Conservation (phyloP, 2,888 invertebrate genomes). For the Erpobdella octoculata region DNA sequence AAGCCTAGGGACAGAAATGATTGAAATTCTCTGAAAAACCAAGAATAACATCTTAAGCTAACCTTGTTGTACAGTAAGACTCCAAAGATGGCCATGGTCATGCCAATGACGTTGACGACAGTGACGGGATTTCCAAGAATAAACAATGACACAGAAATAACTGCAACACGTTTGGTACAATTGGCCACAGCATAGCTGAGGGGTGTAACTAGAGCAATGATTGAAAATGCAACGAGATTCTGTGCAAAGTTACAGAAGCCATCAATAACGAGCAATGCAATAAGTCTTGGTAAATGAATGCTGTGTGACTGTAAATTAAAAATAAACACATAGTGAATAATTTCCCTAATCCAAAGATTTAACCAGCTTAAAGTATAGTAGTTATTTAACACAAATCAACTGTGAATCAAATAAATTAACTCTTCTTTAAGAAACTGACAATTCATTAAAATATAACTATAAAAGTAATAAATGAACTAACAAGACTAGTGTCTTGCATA, state of each 20-base stretch:
- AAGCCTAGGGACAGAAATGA: background rate
- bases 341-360: background rate
- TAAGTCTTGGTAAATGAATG: conserved; percentile 40
- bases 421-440: background rate
- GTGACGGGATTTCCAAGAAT: conserved; percentile 85
- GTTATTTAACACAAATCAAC: background rate
- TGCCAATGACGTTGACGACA: conserved; percentile 74
- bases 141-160: conserved; percentile 78
- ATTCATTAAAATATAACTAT: background rate
- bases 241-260: conserved; percentile 86
- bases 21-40: background rate
- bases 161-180: conserved; percentile 79
- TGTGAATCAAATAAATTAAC: background rate
- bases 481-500: conserved; percentile 57
- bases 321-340: background rate
- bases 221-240: conserved; percentile 87
- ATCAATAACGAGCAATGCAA: conserved; percentile 63
- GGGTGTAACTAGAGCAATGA: conserved; percentile 79
- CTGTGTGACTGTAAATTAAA: conserved; percentile 41
- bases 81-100: conserved; percentile 79
- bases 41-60: background rate
- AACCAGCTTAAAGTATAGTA: background rate
- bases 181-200: conserved; percentile 90
- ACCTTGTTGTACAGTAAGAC: conserved; percentile 82
- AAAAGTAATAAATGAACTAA: conserved; percentile 27